These are phyloP conservation scores for Anarhynchus alexandrinus DNA, from an alignment of 2,113 vertebrate species.

Conservation along the genomic window DNA sequence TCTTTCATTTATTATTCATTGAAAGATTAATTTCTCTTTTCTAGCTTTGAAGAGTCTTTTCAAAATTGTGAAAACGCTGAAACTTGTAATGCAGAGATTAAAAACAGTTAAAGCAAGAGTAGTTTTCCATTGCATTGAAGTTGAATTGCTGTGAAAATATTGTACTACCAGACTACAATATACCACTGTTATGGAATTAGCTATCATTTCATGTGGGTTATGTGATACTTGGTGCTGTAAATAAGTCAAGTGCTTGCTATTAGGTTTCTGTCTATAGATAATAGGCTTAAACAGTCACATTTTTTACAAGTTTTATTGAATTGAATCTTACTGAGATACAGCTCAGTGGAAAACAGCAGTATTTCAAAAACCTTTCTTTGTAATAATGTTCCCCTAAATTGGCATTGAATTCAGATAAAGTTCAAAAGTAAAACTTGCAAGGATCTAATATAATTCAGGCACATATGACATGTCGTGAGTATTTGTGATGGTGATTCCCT, in stretches of 20 bases:
- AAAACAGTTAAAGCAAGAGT: background rate
- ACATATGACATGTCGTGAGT: background rate
- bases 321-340: background rate
- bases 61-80: background rate
- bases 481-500: background rate
- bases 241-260: background rate
- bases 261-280: background rate
- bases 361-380: background rate
- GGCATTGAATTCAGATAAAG: background rate
- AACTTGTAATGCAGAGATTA: background rate
- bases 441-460: background rate
- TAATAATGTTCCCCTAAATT: background rate
- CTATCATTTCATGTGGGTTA: background rate
- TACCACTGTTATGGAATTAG: background rate
- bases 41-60: background rate
- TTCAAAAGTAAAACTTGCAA: background rate
- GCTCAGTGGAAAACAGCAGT: background rate
- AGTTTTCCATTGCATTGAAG: background rate
- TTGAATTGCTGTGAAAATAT: background rate
- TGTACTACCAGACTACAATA: background rate
- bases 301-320: conserved; percentile 1
- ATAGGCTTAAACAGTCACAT: background rate
- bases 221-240: background rate
- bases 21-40: background rate
- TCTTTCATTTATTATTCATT: background rate